A percentile compares a stretch with the other conserved stretches of the same genome.
Conservation (phyloP, 2,888 invertebrate genomes). For the Tortrix viridana region DNA sequence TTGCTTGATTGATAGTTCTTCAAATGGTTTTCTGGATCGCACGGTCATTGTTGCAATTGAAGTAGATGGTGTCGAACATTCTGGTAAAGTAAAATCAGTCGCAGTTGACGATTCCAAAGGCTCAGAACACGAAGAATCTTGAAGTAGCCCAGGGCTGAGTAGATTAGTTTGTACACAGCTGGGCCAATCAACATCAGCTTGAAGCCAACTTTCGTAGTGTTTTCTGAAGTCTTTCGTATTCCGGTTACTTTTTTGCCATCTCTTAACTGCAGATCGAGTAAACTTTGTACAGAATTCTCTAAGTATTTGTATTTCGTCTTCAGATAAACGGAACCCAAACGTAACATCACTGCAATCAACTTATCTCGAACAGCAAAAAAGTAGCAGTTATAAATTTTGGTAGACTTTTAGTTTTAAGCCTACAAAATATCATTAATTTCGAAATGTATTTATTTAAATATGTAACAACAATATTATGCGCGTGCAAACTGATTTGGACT, state of each 20-base stretch:
- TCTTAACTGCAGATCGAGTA: neutral
- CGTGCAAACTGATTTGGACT: too few species aligned
- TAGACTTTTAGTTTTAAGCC: too few species aligned
- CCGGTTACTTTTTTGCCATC: conserved; percentile 1
- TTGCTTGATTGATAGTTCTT: too few species aligned
- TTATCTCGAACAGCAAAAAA: neutral
- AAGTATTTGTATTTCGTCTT: neutral
- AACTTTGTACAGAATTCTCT: neutral
- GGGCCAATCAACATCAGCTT: too few species aligned
- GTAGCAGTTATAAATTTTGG: too few species aligned
- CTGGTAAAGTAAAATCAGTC: neutral
- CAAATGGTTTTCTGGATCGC: too few species aligned
- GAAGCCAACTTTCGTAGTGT: conserved; percentile 1
- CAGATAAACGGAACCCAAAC: neutral
- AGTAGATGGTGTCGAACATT: too few species aligned
- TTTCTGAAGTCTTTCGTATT: neutral
- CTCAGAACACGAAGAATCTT: neutral
- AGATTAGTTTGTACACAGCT: conserved; percentile 1
- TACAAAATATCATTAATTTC: too few species aligned
- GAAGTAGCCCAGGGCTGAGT: neutral
- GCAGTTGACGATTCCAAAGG: neutral
- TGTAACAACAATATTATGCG: too few species aligned
- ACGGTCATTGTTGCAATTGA: too few species aligned
- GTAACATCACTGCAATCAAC: neutral
- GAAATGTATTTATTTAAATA: too few species aligned